Base-by-base conservation (phyloP, 2,797 vertebrate genomes). In the Erethizon dorsatum region DNA sequence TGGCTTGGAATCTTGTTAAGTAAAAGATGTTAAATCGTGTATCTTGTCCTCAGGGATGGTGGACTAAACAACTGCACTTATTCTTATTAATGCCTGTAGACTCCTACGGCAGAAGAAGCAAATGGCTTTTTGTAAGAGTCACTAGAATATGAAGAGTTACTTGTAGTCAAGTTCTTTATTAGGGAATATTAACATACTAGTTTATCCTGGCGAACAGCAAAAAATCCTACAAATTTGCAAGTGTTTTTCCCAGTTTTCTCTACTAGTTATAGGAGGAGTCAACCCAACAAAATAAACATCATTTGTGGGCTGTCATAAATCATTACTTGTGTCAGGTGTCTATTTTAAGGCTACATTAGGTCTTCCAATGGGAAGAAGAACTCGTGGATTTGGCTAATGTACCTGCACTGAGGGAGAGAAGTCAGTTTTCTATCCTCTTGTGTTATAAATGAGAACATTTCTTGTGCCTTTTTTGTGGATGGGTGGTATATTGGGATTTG, bases 261-360 rank as follows among this genome's bases (percentile, higher is more conserved):
- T 73, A 31, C 20, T 69, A 79, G 61, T 87, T 47, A 57, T 2
- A 28, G 82, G 63, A 91, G 56, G 71, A 80, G 63, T 88, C 73
- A 90, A 97, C 31, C 69, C 88, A 84, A 20, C 54, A 87, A 94
- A 95, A 95, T 89, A n/a, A 83, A 22, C 18, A 15, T 45, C 75
- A 85, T 67, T 91, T 37, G 63, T 71, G 50, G 71, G 86, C 87
- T 94, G 77, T 95, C 79, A 87, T 96, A 95, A 96, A 69, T 95
- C 90, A 91, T 82, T 95, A 71, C 79, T 61, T 79, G n/a, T 63
- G 93, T 37, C 85, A 87, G 88, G 93, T 82, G 22, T 93, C 85
- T 96, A 45, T 96, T 88, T 96, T 80, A 96, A 95, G 86, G 97
- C 93, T 95, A 92, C 90, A 97, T 96, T 97, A 95, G 90, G 73